Evolutionary conservation across 2,113 vertebrate genomes (phyloP).

Genomic region (Myotis lucifugus): DNA sequence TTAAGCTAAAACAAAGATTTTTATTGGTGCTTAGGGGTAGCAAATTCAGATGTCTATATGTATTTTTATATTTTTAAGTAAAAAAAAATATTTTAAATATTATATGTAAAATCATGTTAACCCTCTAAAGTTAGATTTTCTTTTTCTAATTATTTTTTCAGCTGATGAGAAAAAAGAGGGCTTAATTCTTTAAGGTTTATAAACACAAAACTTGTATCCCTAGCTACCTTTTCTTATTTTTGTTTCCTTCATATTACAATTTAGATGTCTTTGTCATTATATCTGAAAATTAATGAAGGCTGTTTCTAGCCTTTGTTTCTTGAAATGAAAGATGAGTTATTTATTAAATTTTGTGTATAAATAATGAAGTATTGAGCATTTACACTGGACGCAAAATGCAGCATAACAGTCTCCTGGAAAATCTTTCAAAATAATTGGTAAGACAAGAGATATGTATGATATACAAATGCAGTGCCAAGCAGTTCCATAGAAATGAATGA

Average conservation of each 20-base stretch:
- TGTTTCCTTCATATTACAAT: neutral
- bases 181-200: neutral
- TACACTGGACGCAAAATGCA: neutral
- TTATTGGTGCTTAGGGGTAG: neutral
- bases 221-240: neutral
- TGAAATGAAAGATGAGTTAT: neutral
- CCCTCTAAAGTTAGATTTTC: neutral
- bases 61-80: conserved; percentile 20
- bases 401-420: neutral
- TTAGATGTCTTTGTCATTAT: neutral
- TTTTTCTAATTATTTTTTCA: neutral
- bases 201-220: neutral
- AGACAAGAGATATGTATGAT: neutral
- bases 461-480: neutral
- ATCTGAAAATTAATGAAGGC: neutral
- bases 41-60: neutral
- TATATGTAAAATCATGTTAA: neutral
- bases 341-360: conserved; percentile 10
- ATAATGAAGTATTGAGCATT: neutral
- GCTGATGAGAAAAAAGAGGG: neutral
- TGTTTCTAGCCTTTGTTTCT: neutral
- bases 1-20: neutral
- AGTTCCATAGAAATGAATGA: neutral
- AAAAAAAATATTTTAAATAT: neutral
- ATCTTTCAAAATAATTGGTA: neutral